These are phyloP conservation scores for Seladonia tumulorum DNA, from an alignment of 2,888 invertebrate species.

Conservation along the genomic window DNA sequence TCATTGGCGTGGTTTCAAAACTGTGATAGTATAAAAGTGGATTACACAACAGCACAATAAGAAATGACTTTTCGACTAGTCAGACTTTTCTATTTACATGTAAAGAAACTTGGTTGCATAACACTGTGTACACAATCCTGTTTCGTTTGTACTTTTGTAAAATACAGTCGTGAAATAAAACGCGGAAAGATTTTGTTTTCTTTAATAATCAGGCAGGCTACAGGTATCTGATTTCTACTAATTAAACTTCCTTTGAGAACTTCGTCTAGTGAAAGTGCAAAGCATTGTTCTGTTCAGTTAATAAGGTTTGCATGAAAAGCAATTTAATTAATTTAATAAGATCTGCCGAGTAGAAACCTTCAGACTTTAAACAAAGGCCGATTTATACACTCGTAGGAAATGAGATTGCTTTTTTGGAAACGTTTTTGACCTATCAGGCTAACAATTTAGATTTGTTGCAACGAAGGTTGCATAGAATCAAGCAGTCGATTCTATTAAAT, in stretches of 20 bases:
- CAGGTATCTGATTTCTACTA: constrained; percentile 13
- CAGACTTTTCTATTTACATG: not conserved
- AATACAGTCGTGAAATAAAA: not conserved
- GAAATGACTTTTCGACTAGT: not conserved
- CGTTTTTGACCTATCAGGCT: not conserved
- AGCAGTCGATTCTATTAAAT: not conserved
- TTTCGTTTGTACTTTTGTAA: not conserved
- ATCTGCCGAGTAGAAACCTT: not conserved
- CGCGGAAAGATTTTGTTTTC: not conserved
- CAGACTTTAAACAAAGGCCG: not conserved
- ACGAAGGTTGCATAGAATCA: not conserved
- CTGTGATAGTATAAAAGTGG: not conserved
- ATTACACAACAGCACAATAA: not conserved
- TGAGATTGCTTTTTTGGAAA: not conserved
- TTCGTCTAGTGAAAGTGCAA: constrained; percentile 13
- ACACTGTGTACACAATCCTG: not conserved
- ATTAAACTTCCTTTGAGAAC: constrained; percentile 25
- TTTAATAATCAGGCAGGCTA: not conserved
- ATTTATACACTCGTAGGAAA: not conserved
- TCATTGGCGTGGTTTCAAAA: not conserved
- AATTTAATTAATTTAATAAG: constrained; percentile 5
- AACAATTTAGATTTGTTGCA: not conserved
- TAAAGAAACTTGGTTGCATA: not conserved
- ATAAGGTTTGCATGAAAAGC: not conserved
- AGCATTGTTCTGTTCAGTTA: constrained; percentile 21